phyloP scores from a whole-genome alignment of 2,888 invertebrate genomes.

The Linnaemya vulpina region DNA sequence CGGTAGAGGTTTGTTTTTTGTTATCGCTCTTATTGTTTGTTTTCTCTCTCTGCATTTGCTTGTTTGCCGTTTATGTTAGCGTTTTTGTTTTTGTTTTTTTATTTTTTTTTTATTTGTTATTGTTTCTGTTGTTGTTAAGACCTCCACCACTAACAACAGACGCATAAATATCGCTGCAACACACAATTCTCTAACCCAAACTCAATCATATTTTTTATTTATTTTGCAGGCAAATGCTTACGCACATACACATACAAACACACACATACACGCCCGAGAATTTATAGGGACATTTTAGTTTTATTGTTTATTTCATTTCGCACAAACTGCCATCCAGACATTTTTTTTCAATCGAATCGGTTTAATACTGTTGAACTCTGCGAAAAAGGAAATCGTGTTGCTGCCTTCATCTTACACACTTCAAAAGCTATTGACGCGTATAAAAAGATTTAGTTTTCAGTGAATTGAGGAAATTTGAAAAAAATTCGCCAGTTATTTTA shows the following conservation, averaged over 20 bases:
- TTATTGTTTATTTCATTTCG: constrained; percentile 64
- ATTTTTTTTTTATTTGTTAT: too few species aligned
- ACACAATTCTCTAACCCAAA: constrained; percentile 15
- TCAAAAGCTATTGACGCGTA: constrained; percentile 24
- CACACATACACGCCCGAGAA: constrained; percentile 12
- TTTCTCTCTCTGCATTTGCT: neutral
- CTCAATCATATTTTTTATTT: neutral
- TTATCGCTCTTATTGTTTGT: constrained; percentile 26
- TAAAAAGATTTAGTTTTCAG: constrained; percentile 21
- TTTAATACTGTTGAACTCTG: constrained; percentile 48
- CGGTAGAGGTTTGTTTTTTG: constrained; percentile 39
- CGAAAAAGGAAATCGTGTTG: constrained; percentile 32
- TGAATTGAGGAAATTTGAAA: neutral
- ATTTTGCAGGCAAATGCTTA: neutral
- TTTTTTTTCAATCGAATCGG: constrained; percentile 38
- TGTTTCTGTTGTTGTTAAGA: constrained; percentile 33
- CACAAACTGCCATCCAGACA: neutral
- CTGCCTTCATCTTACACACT: neutral
- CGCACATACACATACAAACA: neutral
- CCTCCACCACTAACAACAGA: constrained; percentile 44
- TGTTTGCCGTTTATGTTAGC: neutral
- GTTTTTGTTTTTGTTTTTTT: constrained; percentile 3
- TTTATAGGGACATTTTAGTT: constrained; percentile 60
- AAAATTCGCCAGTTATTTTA: constrained; percentile 39
- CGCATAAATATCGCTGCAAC: constrained; percentile 26